phyloP scores from a whole-genome alignment of 2,113 vertebrate genomes.

The Antigone vipio region DNA sequence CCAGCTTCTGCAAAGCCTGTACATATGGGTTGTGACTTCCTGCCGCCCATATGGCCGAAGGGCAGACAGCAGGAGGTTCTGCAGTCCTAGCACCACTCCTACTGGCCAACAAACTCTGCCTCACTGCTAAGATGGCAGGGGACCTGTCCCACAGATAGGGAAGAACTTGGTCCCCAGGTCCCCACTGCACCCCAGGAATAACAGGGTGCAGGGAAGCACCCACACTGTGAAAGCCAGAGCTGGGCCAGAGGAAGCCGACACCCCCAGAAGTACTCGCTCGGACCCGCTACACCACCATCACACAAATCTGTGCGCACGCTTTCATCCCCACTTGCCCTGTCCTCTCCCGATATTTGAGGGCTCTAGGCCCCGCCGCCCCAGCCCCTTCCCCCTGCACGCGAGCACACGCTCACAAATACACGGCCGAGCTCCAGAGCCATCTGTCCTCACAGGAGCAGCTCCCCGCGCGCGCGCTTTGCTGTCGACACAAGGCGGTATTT shows the following conservation, averaged over 20 bases:
- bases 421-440: not conserved
- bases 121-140: rapidly evolving
- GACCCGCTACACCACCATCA: not conserved
- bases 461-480: not conserved
- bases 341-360: not conserved
- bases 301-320: too few relatives aligned
- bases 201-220: not conserved
- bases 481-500: not conserved
- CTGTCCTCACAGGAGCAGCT: not conserved
- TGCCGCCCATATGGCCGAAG: not conserved
- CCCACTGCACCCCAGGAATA: not conserved
- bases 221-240: not conserved
- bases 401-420: not conserved
- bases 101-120: not conserved
- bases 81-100: not conserved
- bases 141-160: not conserved
- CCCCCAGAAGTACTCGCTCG: not conserved
- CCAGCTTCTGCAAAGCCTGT: not conserved
- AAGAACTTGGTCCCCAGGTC: not conserved
- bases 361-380: not conserved
- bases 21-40: rapidly evolving
- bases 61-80: not conserved
- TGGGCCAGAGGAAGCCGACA: not conserved
- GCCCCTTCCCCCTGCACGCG: not conserved
- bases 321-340: not conserved